Evolutionary conservation across 2,888 invertebrate species (phyloP).

Genomic region (Spisula solida): DNA sequence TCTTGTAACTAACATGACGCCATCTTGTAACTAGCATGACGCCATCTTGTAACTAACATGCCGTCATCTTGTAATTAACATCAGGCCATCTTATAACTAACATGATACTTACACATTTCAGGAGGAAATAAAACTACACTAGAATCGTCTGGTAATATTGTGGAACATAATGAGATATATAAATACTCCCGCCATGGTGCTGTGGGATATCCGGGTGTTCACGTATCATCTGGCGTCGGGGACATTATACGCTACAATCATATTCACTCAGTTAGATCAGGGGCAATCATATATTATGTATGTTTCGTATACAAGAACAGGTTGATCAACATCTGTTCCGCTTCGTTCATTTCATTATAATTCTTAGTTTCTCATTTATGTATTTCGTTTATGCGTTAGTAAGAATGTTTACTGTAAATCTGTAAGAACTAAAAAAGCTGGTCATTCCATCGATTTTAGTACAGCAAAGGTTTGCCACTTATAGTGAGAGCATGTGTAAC

Average conservation of each 20-base stretch:
- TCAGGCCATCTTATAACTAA: neutral
- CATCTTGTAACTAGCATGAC: neutral
- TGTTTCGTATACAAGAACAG: neutral
- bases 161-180: conserved; percentile 10
- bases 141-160: conserved; percentile 10
- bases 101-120: neutral
- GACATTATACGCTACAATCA: neutral
- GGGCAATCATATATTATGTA: neutral
- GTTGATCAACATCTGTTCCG: no score
- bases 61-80: neutral
- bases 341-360: no score
- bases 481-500: no score
- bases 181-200: neutral
- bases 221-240: neutral
- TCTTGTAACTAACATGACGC: neutral
- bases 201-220: neutral
- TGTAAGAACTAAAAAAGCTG: no score
- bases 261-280: neutral
- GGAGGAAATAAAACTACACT: neutral
- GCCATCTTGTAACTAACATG: neutral
- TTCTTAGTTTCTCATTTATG: no score
- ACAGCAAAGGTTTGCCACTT: no score
- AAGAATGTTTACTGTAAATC: no score
- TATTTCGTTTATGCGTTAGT: no score
- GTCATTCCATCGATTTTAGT: no score